A percentile compares a stretch with the other conserved stretches of the same genome.
Evolutionary conservation across 2,797 vertebrate species (phyloP).

Genomic region (Phataginus tetradactyla): DNA sequence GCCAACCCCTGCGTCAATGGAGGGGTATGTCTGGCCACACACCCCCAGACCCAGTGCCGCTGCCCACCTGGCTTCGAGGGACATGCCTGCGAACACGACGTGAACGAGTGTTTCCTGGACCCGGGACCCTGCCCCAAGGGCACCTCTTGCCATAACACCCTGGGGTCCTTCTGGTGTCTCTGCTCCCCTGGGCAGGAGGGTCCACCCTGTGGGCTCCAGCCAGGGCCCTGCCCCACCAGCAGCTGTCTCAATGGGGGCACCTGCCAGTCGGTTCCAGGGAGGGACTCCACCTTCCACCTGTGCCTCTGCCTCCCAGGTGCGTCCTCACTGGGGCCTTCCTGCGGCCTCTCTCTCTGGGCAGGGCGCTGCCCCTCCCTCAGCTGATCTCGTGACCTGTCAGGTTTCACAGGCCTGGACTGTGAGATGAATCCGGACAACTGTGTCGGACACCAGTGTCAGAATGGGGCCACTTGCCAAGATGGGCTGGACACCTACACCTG

Average conservation of each 20-base stretch:
- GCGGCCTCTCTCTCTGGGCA: neutral
- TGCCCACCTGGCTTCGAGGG: slow-evolving; percentile 82
- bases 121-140: slow-evolving; percentile 74
- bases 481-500: slow-evolving; percentile 76
- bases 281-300: slow-evolving; percentile 61
- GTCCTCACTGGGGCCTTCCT: neutral
- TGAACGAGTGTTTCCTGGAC: slow-evolving; percentile 81
- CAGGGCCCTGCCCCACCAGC: slow-evolving; percentile 62
- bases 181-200: slow-evolving; percentile 73
- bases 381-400: slow-evolving; percentile 37
- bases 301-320: slow-evolving; percentile 84
- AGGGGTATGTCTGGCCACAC: slow-evolving; percentile 81
- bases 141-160: slow-evolving; percentile 78
- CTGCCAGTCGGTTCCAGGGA: slow-evolving; percentile 68
- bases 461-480: slow-evolving; percentile 79
- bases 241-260: slow-evolving; percentile 77
- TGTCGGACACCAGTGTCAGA: slow-evolving; percentile 76
- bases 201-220: slow-evolving; percentile 69
- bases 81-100: slow-evolving; percentile 77
- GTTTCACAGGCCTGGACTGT: slow-evolving; percentile 75
- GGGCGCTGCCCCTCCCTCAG: neutral
- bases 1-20: slow-evolving; percentile 83
- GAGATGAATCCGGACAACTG: slow-evolving; percentile 83
- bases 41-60: slow-evolving; percentile 82
- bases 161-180: slow-evolving; percentile 83